A percentile compares a stretch with the other conserved stretches of the same genome.
Conservation (phyloP, 2,888 invertebrate genomes). For the Horisme vitalbata region DNA sequence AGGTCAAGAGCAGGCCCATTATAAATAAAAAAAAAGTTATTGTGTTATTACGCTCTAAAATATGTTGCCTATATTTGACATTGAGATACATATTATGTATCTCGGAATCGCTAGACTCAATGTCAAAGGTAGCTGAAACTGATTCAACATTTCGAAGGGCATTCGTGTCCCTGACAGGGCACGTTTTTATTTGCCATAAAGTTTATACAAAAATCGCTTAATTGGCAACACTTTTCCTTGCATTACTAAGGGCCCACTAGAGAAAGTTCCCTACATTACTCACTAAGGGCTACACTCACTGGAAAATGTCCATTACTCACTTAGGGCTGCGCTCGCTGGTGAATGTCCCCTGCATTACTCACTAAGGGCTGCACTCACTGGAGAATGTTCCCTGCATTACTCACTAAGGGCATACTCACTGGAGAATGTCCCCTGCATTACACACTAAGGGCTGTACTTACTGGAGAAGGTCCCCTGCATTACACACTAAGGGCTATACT, state of each 20-base stretch:
- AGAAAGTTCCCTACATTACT: neutral
- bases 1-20: too few species aligned
- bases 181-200: too few species aligned
- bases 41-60: too few species aligned
- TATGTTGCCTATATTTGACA: too few species aligned
- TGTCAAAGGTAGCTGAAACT: too few species aligned
- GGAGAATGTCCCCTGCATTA: neutral
- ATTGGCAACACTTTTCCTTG: neutral
- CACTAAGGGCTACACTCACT: too few species aligned
- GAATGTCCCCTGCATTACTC: neutral
- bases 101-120: too few species aligned
- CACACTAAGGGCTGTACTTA: neutral
- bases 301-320: neutral
- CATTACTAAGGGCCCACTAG: neutral
- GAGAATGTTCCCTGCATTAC: conserved; percentile 1
- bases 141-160: too few species aligned
- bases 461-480: neutral
- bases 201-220: too few species aligned
- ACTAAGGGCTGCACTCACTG: neutral
- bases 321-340: neutral
- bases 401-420: neutral
- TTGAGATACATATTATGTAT: too few species aligned
- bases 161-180: too few species aligned
- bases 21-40: too few species aligned
- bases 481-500: neutral